Percentiles rank a stretch among this genome's conserved stretches.
Conservation (phyloP, 1,140 invertebrate species). For the Procambarus clarkii region DNA sequence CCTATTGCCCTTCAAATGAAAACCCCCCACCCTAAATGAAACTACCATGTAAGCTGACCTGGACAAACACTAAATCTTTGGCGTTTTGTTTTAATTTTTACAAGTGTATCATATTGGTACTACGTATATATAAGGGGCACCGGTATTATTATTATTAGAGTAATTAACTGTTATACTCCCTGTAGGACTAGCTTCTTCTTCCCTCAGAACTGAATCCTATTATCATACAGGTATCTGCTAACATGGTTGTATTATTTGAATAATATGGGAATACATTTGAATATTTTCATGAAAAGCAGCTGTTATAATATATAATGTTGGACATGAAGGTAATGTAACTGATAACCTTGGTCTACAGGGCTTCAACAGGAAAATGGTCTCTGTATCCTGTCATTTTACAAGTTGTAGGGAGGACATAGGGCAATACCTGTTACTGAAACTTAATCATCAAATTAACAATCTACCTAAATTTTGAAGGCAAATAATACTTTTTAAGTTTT, state of each 20-base stretch:
- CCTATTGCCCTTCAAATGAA: not conserved
- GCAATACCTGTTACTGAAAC: not conserved
- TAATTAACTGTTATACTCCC: not conserved
- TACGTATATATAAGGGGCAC: not conserved
- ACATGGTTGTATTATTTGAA: slow-evolving; percentile 18
- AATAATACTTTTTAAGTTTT: not conserved
- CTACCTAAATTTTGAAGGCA: not conserved
- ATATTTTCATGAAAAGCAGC: slow-evolving; percentile 9
- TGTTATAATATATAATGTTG: not conserved
- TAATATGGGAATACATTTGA: not conserved
- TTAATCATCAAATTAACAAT: not conserved
- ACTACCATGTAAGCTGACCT: not conserved
- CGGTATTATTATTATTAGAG: not conserved
- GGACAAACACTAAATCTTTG: not conserved
- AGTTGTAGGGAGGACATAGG: not conserved
- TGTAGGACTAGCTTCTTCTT: not conserved
- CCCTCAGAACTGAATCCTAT: not conserved
- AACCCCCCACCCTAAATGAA: not conserved
- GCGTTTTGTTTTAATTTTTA: not conserved
- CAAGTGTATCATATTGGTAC: not conserved
- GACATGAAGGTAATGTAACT: slow-evolving; percentile 13
- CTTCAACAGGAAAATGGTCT: not conserved
- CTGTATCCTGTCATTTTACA: slow-evolving; percentile 11
- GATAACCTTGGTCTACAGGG: slow-evolving; percentile 24
- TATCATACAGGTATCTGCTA: not conserved